Conservation (phyloP, 2,888 invertebrate genomes). For the Athetis lepigone region DNA sequence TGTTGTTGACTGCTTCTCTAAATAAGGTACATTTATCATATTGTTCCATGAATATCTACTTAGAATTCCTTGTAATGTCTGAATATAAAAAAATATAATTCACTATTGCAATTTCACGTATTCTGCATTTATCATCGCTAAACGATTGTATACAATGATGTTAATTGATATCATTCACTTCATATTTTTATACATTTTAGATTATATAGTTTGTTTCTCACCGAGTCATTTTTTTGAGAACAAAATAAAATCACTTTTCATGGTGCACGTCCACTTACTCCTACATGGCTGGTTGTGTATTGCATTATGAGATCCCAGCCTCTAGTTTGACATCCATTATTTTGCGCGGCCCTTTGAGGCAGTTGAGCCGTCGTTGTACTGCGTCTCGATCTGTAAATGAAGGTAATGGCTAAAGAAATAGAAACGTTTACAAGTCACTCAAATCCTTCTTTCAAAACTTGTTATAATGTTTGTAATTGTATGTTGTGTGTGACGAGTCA, state of each 20-base stretch:
- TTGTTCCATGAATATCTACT: constrained; percentile 72
- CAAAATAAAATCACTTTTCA: constrained; percentile 90
- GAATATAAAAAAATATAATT: constrained; percentile 89
- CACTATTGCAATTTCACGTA: constrained; percentile 87
- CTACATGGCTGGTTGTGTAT: constrained; percentile 73
- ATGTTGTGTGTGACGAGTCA: too few relatives aligned
- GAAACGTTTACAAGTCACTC: too few relatives aligned
- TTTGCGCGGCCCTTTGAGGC: constrained; percentile 87
- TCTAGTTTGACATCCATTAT: constrained; percentile 88
- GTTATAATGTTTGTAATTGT: neutral
- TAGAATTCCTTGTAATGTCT: constrained; percentile 70
- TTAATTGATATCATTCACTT: constrained; percentile 84
- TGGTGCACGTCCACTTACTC: constrained; percentile 80
- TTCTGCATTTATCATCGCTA: constrained; percentile 82
- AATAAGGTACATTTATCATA: constrained; percentile 52
- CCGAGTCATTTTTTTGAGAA: constrained; percentile 81
- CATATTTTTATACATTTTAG: constrained; percentile 83
- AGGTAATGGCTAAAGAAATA: constrained; percentile 2
- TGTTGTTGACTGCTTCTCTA: constrained; percentile 19
- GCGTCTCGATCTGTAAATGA: constrained; percentile 96
- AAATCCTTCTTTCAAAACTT: neutral
- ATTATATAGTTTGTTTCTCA: constrained; percentile 76
- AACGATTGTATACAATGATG: constrained; percentile 79
- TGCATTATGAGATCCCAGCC: constrained; percentile 89
- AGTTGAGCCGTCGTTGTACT: constrained; percentile 96